Conservation (phyloP, 2,113 vertebrate genomes). For the Verasper variegatus region DNA sequence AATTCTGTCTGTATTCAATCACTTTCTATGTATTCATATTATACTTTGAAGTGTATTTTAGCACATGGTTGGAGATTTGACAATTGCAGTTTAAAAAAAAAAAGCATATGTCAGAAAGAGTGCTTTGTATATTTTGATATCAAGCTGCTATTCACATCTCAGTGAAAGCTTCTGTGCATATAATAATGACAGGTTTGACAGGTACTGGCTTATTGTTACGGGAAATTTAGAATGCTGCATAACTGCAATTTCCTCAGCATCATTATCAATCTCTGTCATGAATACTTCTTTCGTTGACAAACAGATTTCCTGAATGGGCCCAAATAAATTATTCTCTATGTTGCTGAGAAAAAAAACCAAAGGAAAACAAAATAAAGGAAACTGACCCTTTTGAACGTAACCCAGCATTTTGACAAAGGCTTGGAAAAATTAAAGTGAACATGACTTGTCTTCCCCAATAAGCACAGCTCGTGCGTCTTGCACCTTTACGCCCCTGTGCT, state of each 20-base stretch:
- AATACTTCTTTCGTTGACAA: constrained; percentile 42
- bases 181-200: constrained; percentile 28
- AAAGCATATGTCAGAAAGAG: not conserved
- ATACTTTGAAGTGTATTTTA: constrained; percentile 2
- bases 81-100: not conserved
- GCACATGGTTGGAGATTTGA: constrained; percentile 5
- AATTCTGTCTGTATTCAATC: not conserved
- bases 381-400: constrained; percentile 26
- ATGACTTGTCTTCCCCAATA: constrained; percentile 65
- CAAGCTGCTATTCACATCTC: constrained; percentile 22
- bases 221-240: constrained; percentile 22
- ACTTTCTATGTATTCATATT: not conserved
- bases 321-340: constrained; percentile 49
- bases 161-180: constrained; percentile 8
- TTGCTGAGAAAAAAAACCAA: not conserved
- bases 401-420: constrained; percentile 66
- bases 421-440: constrained; percentile 65
- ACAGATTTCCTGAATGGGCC: constrained; percentile 47
- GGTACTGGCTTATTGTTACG: constrained; percentile 30
- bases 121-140: not conserved
- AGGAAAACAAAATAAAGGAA: not conserved
- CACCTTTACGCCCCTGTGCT: constrained; percentile 30
- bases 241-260: constrained; percentile 45
- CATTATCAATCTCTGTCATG: constrained; percentile 49
- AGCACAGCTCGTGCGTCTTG: constrained; percentile 53